Percentiles rank a stretch among this genome's conserved stretches.
Evolutionary conservation across 2,113 vertebrate species (phyloP).

Genomic region (Melanerpes aurifrons): DNA sequence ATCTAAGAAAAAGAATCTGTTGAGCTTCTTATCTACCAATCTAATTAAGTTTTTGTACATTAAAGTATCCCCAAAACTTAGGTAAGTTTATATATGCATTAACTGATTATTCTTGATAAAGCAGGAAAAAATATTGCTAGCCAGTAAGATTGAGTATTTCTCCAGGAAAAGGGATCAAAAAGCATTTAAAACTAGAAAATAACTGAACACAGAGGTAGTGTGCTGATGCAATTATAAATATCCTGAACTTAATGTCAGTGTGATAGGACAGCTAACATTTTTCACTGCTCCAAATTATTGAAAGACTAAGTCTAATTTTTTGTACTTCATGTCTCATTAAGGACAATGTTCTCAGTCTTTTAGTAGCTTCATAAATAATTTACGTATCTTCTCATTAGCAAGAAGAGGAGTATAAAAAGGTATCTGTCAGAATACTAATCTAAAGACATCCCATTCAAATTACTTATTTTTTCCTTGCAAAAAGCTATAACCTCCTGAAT

Average conservation of each 20-base stretch:
- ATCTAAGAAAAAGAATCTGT: neutral
- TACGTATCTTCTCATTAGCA: conserved; percentile 27
- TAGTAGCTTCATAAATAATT: conserved; percentile 49
- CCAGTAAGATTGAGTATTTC: neutral
- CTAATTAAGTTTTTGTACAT: neutral
- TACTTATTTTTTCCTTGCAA: neutral
- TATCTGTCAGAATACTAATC: conserved; percentile 8
- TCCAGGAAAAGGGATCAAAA: neutral
- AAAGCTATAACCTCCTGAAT: neutral
- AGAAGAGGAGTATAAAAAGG: neutral
- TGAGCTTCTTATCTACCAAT: neutral
- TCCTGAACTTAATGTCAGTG: neutral
- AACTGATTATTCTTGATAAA: neutral
- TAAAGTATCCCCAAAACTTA: neutral
- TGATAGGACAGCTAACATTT: neutral
- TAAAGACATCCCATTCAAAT: neutral
- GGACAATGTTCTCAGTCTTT: conserved; percentile 18
- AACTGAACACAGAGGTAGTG: neutral
- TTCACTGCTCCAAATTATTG: neutral
- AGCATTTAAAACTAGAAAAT: neutral
- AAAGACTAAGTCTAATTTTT: conserved; percentile 8
- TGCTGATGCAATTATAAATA: neutral
- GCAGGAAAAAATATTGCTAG: neutral
- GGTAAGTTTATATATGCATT: neutral
- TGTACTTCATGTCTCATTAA: conserved; percentile 25